Evolutionary conservation across 2,888 invertebrate genomes (phyloP), one percentile per base, ranked within the genome.

Genomic region (Steromphala cineraria): DNA sequence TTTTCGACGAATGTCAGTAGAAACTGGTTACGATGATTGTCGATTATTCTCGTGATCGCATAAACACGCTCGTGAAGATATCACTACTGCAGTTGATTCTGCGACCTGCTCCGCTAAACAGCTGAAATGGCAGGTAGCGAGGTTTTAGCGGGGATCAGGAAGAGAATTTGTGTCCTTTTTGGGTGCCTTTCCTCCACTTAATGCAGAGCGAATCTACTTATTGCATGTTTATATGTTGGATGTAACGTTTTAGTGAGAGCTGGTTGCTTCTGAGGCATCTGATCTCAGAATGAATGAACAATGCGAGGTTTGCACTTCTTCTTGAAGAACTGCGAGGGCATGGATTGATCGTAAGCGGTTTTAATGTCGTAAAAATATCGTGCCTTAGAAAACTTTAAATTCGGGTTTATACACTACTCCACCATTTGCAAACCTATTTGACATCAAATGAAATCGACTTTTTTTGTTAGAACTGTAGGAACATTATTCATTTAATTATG

Each of bases 321-420:
- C 71, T 71, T 36, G 36, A 40, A 40, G 19, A 71, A 71, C 71
- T 71, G 31, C 40, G 71, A 71, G 71, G 71, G 71, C 71, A 71
- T 71, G 71, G 71, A 71, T 71, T 71, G 71, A 71, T 71, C 71
- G 71, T 71, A 71, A 36, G 36, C 71, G 71, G 71, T 71, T 71
- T 71, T 36, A 71, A 19, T 71, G 71, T 71, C 71, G 71, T 71
- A 71, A 71, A 71, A 71, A n/a, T 36, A 36, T 46, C 46, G 46
- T 46, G 4, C 13, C 10, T 46, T 46, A 46, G 13, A 46, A 46
- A 1, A 8, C 46, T 13, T 13, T 46, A 46, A 1, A 1, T 46
- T 46, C 46, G 46, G 46, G 46, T 1, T 10, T 1, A 46, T 46
- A 46, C 46, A 46, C 46, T 46, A 46, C 46, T 10, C 1, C 1